A percentile compares a stretch with the other conserved stretches of the same genome.
Evolutionary conservation across 2,797 vertebrate species (phyloP).

Genomic region (Silurus aristotelis): DNA sequence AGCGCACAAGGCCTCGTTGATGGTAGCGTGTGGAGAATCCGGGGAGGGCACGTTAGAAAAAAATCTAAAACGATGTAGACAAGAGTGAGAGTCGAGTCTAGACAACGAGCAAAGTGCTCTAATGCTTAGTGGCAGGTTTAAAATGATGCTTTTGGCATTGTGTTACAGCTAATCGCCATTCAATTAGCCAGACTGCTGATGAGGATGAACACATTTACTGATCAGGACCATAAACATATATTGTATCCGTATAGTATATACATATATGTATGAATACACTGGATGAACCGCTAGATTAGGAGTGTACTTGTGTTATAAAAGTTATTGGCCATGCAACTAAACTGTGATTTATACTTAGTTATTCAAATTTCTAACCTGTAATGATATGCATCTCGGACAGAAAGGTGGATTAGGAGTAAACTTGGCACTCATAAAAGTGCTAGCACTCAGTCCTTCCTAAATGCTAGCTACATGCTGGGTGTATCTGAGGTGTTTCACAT

Average conservation of each 20-base stretch:
- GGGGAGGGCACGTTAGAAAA: constrained; percentile 78
- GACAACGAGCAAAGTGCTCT: constrained; percentile 80
- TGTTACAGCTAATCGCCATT: constrained; percentile 25
- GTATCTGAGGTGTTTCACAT: background rate
- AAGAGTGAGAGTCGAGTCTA: constrained; percentile 79
- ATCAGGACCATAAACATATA: background rate
- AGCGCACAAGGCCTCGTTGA: constrained; percentile 86
- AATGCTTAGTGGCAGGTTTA: constrained; percentile 85
- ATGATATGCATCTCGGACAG: background rate
- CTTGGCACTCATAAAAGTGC: background rate
- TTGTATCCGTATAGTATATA: no score
- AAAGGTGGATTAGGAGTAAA: background rate
- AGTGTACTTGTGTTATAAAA: no score
- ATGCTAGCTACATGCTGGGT: no score
- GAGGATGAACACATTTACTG: background rate
- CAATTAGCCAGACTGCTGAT: background rate
- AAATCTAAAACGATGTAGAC: constrained; percentile 85
- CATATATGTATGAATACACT: no score
- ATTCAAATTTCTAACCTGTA: no score
- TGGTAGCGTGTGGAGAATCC: constrained; percentile 85
- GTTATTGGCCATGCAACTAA: background rate
- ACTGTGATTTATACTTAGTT: no score
- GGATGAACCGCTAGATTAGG: no score
- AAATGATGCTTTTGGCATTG: constrained; percentile 71
- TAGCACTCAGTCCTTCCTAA: background rate